Evolutionary conservation across 2,797 vertebrate species (phyloP).

Genomic region (Buphagus erythrorhynchus): DNA sequence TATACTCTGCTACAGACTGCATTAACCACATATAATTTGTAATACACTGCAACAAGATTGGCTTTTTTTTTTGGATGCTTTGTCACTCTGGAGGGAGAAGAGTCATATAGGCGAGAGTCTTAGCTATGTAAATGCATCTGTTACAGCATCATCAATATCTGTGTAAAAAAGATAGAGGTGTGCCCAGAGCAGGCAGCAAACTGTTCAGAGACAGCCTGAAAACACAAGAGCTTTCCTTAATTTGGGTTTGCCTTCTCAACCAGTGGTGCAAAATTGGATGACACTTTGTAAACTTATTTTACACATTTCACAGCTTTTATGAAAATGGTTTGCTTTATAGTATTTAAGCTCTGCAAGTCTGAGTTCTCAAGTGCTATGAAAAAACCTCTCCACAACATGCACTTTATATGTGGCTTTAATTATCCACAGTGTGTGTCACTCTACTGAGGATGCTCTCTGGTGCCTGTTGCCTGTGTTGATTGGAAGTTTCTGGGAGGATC

Average conservation of each 20-base stretch:
- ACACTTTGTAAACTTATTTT: not conserved
- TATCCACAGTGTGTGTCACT: not conserved
- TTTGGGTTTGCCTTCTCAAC: not conserved
- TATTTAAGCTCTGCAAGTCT: not conserved
- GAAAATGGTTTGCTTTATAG: not conserved
- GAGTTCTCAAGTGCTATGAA: not conserved
- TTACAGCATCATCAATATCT: not conserved
- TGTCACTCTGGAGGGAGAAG: not conserved
- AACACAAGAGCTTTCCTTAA: not conserved
- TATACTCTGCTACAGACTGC: not conserved
- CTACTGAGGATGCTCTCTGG: not conserved
- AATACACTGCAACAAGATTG: not conserved
- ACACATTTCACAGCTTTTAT: not conserved
- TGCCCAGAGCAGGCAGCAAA: not conserved
- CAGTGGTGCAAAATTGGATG: not conserved
- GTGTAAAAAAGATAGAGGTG: not conserved
- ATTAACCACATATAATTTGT: not conserved
- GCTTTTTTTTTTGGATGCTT: not conserved
- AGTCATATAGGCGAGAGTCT: not conserved
- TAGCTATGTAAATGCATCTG: not conserved
- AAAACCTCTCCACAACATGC: not conserved
- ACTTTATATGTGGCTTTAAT: not conserved
- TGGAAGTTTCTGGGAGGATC: not conserved
- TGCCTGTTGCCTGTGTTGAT: not conserved
- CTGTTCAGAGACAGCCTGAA: not conserved